Percentiles rank a stretch among this genome's conserved stretches.
These are phyloP conservation scores for Peribatodes rhomboidaria DNA, from an alignment of 2,888 invertebrate genomes.

Conservation along the genomic window DNA sequence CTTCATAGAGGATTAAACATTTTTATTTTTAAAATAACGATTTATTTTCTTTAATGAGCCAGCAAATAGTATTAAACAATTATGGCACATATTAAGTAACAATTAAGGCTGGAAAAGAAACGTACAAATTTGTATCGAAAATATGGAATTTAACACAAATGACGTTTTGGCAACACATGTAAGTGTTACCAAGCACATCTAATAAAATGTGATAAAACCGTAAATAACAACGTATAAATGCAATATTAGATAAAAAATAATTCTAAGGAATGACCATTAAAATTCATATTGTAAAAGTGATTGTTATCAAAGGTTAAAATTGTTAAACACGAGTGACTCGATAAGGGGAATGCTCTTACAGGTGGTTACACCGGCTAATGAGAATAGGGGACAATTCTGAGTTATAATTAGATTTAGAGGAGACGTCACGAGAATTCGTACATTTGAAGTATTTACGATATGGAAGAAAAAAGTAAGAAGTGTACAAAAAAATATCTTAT, in stretches of 20 bases:
- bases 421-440: not conserved
- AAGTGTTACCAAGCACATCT: not conserved
- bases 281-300: slow-evolving; percentile 23
- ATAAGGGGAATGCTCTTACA: slow-evolving; percentile 13
- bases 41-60: too few relatives aligned
- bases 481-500: not conserved
- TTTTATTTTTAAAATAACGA: too few relatives aligned
- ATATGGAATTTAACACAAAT: not conserved
- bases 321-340: slow-evolving; percentile 15
- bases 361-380: slow-evolving; percentile 10
- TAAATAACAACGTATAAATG: slow-evolving; percentile 13
- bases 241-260: slow-evolving; percentile 24
- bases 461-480: not conserved
- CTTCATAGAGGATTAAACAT: too few relatives aligned
- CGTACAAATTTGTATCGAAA: too few relatives aligned
- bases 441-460: not conserved
- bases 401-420: slow-evolving; percentile 2
- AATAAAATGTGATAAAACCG: slow-evolving; percentile 17
- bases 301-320: slow-evolving; percentile 30
- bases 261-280: slow-evolving; percentile 13
- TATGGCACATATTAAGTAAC: too few relatives aligned
- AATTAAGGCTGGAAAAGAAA: too few relatives aligned
- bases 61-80: too few relatives aligned
- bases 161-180: not conserved
- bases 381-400: slow-evolving; percentile 1